Percentiles rank a stretch among this genome's conserved stretches.
Conservation (phyloP, 2,797 vertebrate genomes). For the Lagodon rhomboides region DNA sequence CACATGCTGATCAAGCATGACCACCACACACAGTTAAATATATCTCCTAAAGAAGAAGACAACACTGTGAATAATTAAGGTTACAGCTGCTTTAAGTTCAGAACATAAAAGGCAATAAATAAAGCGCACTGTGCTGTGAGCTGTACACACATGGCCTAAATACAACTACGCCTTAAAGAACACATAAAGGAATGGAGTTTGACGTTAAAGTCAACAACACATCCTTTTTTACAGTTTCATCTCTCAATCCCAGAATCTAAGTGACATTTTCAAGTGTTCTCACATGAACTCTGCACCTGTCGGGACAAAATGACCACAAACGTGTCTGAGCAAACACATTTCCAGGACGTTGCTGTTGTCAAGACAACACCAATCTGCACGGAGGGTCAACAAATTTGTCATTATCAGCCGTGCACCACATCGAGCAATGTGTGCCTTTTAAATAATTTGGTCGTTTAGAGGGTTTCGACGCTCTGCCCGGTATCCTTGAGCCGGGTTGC, state of each 20-base stretch:
- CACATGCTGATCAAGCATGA: slow-evolving; percentile 43
- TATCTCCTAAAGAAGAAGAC: slow-evolving; percentile 9
- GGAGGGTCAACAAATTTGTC: slow-evolving; percentile 58
- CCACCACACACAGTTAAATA: slow-evolving; percentile 16
- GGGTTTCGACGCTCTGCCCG: slow-evolving; percentile 31
- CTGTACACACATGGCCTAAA: slow-evolving; percentile 13
- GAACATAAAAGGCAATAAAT: slow-evolving; percentile 14
- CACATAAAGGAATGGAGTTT: slow-evolving; percentile 3
- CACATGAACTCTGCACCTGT: slow-evolving; percentile 24
- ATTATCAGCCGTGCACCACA: slow-evolving; percentile 45
- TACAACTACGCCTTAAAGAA: not conserved
- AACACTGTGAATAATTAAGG: slow-evolving; percentile 35
- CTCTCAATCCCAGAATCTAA: not conserved
- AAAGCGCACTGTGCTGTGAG: too few relatives aligned
- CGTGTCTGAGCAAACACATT: slow-evolving; percentile 52
- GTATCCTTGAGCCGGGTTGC: slow-evolving; percentile 43
- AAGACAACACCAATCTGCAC: slow-evolving; percentile 61
- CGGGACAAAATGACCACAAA: slow-evolving; percentile 50
- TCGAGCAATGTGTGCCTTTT: slow-evolving; percentile 64
- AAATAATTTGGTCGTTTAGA: slow-evolving; percentile 70
- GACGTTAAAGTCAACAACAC: slow-evolving; percentile 16
- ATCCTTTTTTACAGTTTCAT: not conserved
- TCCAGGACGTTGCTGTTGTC: slow-evolving; percentile 58
- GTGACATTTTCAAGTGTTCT: slow-evolving; percentile 49
- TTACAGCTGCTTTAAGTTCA: slow-evolving; percentile 21